Conservation (phyloP, 2,113 vertebrate genomes). For the Pomatorhinus ruficollis region DNA sequence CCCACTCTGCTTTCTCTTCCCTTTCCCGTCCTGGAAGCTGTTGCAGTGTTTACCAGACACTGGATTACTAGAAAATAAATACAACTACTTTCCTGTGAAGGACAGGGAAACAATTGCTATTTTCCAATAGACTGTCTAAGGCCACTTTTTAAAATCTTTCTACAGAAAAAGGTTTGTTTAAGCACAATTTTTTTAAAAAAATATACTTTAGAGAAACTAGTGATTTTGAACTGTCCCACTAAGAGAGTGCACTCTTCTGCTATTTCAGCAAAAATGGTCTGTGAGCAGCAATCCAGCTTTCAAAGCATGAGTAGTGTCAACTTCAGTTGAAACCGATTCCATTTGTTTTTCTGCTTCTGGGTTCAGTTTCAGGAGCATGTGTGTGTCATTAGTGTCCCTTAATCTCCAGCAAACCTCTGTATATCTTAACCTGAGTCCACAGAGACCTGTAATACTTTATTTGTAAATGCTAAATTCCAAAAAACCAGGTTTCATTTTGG, state of each 20-base stretch:
- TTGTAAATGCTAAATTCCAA: not conserved
- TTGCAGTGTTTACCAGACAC: not conserved
- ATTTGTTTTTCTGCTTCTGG: not conserved
- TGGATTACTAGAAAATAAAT: not conserved
- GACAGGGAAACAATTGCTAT: not conserved
- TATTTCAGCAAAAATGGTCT: not conserved
- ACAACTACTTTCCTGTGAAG: not conserved
- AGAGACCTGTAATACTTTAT: not conserved
- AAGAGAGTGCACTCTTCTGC: not conserved
- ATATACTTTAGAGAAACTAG: not conserved
- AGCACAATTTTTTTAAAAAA: not conserved
- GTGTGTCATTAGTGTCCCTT: not conserved
- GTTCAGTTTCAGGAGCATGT: not conserved
- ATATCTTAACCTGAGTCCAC: not conserved
- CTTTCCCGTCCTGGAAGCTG: not conserved
- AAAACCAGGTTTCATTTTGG: not conserved
- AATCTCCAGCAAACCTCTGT: not conserved
- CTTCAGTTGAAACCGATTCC: not conserved
- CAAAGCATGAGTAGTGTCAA: not conserved
- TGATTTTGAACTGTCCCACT: not conserved
- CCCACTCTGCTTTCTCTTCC: not conserved
- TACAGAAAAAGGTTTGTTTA: not conserved
- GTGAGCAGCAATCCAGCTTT: not conserved
- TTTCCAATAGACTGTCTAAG: not conserved
- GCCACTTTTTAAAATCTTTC: not conserved